Evolutionary conservation across 1,140 invertebrate species (phyloP), one percentile per base, ranked within the genome.

Genomic region (Conopomorpha cramerella): DNA sequence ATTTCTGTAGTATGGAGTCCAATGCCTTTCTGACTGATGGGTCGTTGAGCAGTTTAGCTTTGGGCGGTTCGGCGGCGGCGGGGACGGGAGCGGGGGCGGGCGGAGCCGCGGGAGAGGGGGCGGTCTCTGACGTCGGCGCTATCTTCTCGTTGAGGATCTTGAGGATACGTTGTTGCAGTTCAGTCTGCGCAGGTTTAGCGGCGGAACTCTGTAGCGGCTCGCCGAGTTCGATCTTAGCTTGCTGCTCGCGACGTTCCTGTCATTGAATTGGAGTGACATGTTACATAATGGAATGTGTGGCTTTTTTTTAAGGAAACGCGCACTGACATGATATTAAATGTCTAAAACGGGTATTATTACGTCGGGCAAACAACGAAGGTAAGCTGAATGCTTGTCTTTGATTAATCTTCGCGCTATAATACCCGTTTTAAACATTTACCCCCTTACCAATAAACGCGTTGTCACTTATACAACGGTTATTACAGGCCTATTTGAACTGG

Each of bases 131-230:
- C 0, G 49, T 25, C 2, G 55, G 43, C 0, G 61, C 53, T 26
- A 79, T 74, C 16, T 76, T 73, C 1, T 79, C 78, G 33, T 91
- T 92, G 39, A 93, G 59, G 33, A 95, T 92, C 62, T 84, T 93
- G 17, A 94, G 73, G 38, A 95, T 95, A 45, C 91, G 84, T 46
- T 87, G 90, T 50, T 94, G 91, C 3, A 94, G n/a, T n/a, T n/a
- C n/a, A 62, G 59, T 94, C 91, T 0, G 82, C 83, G 55, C 90
- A 84, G 34, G 86, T 62, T 78, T 45, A 82, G 68, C 40, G 0
- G 77, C 68, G 43, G 56, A 25, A 48, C 41, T 54, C n/a, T n/a
- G n/a, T n/a, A 79, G 62, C 0, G 79, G 53, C 8, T 83, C 79
- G 1, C 86, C 86, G 14, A 89, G 57, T 70, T 91, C 89, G 14